A percentile compares a stretch with the other conserved stretches of the same genome.
phyloP scores from a whole-genome alignment of 2,797 vertebrate genomes.

The Argya squamiceps region DNA sequence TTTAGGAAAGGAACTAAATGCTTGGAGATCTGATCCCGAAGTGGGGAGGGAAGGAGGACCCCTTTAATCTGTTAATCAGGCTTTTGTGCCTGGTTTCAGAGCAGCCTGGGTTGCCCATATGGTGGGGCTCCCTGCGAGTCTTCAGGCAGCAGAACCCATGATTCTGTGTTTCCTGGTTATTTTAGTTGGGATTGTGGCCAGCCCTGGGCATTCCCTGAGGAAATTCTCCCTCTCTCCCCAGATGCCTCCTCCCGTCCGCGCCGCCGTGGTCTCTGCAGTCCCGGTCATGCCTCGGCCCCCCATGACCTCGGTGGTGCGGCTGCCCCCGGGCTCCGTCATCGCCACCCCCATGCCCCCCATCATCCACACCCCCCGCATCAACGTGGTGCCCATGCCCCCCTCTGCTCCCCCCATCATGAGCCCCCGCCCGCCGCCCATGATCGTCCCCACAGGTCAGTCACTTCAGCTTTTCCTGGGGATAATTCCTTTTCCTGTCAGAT shows the following conservation, averaged over 20 bases:
- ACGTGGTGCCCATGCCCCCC: constrained; percentile 94
- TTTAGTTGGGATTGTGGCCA: neutral
- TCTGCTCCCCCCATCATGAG: constrained; percentile 90
- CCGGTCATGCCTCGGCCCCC: constrained; percentile 92
- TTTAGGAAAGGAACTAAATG: neutral
- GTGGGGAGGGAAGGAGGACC: neutral
- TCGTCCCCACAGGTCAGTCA: constrained; percentile 89
- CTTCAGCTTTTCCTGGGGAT: neutral
- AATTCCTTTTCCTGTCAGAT: neutral
- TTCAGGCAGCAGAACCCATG: neutral
- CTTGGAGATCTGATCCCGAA: neutral
- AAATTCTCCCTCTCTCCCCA: constrained; percentile 31
- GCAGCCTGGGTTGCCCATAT: neutral
- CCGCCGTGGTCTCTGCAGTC: constrained; percentile 91
- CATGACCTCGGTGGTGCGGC: constrained; percentile 89
- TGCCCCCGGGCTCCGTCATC: constrained; percentile 89
- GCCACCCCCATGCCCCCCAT: constrained; percentile 91
- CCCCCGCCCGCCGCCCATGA: constrained; percentile 94
- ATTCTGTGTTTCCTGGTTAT: neutral
- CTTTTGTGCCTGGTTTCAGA: neutral
- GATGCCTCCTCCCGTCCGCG: constrained; percentile 90
- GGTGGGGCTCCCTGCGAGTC: neutral
- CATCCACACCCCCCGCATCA: constrained; percentile 91
- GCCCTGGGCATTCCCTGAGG: neutral
- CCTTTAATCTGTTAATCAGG: neutral